Evolutionary conservation across 2,113 vertebrate genomes (phyloP).

Genomic region (Paralichthys olivaceus): DNA sequence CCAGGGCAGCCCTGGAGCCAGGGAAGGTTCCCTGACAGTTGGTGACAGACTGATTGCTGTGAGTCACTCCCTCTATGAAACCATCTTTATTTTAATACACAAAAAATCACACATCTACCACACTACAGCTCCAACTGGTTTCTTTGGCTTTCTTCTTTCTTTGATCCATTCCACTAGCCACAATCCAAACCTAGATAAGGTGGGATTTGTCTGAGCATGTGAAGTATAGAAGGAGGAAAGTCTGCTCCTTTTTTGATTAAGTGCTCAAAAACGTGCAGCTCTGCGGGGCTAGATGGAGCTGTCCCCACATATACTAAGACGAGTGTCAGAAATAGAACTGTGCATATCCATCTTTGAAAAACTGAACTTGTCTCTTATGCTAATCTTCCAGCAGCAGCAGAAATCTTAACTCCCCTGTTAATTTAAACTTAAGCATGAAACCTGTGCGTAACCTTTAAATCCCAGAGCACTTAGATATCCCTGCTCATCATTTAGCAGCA

Average conservation of each 20-base stretch:
- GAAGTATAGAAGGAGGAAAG: conserved; percentile 37
- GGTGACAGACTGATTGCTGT: conserved; percentile 96
- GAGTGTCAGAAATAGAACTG: conserved; percentile 31
- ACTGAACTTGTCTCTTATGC: conserved; percentile 18
- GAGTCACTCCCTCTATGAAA: conserved; percentile 74
- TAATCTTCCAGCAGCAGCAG: conserved; percentile 31
- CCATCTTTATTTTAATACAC: conserved; percentile 5
- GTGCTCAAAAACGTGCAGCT: conserved; percentile 27
- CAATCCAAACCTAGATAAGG: conserved; percentile 47
- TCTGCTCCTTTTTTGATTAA: conserved; percentile 43
- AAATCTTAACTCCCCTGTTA: conserved; percentile 23
- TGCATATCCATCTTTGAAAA: conserved; percentile 4
- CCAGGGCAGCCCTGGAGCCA: conserved; percentile 92
- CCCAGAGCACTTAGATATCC: conserved; percentile 22
- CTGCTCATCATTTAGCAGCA: background rate
- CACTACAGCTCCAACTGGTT: conserved; percentile 24
- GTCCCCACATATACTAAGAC: background rate
- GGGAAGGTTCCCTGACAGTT: conserved; percentile 90
- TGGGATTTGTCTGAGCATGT: conserved; percentile 43
- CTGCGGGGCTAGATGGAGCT: conserved; percentile 34
- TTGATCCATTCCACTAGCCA: conserved; percentile 47
- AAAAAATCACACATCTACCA: conserved; percentile 13
- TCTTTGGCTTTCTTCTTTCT: conserved; percentile 47
- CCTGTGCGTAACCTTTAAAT: conserved; percentile 31
- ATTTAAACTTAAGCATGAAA: conserved; percentile 40